Evolutionary conservation across 2,113 vertebrate genomes (phyloP).

Genomic region (Barnardius zonarius): DNA sequence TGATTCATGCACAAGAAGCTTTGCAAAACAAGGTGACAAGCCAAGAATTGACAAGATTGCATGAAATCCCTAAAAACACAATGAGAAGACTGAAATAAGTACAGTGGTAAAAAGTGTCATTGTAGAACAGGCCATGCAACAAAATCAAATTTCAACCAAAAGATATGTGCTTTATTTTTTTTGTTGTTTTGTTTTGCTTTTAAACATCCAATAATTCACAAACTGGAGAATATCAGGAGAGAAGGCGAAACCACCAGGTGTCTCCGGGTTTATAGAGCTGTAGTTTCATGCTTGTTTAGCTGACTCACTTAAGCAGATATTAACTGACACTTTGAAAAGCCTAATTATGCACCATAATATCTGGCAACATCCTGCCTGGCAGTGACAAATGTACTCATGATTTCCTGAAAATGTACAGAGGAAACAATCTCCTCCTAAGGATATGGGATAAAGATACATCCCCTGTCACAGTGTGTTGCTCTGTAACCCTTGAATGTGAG

Average conservation of each 20-base stretch:
- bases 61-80: constrained; percentile 81
- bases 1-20: constrained; percentile 80
- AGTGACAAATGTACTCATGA: not conserved
- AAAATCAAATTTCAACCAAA: not conserved
- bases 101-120: not conserved
- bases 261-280: not conserved
- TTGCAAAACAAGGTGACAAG: constrained; percentile 80
- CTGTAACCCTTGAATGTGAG: not conserved
- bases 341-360: not conserved
- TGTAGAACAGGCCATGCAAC: not conserved
- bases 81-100: not conserved
- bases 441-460: not conserved
- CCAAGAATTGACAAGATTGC: constrained; percentile 82
- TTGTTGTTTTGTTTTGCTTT: not conserved
- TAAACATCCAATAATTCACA: not conserved
- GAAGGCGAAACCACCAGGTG: not conserved
- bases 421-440: not conserved
- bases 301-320: not conserved
- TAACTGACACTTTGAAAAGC: not conserved
- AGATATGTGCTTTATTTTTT: not conserved
- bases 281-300: not conserved
- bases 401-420: not conserved
- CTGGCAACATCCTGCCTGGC: not conserved
- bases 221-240: not conserved
- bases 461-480: not conserved